Evolutionary conservation across 2,113 vertebrate species (phyloP), one percentile per base, ranked within the genome.

Genomic region (Hypomesus transpacificus): DNA sequence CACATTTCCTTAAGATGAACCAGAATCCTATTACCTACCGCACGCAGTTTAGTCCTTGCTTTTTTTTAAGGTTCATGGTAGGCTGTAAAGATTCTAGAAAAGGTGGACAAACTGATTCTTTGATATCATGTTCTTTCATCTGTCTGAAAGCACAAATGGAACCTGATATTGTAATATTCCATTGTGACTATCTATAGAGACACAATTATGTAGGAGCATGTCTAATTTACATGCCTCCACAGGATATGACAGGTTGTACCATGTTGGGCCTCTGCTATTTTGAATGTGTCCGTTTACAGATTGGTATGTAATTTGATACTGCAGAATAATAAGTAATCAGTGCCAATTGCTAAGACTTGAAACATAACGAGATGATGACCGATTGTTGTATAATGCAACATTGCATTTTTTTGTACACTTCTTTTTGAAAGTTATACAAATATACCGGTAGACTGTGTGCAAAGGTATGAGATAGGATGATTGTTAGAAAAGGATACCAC

Each of bases 251-350:
- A 95, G 70, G 91, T 94, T 94, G 93, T 94, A 92, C 91, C 90
- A 90, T 90, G 92, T 92, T 91, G 91, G 93, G 92, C 94, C 92
- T 95, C 88, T 92, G 92, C 93, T 94, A 89, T 34, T 34, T 34
- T 93, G 93, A 88, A 88, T 93, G 93, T 93, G 92, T 94, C 92
- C 93, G 92, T 89, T 92, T 90, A 87, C 92, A 90, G 91, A 90
- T 91, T 88, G 92, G 86, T 92, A 88, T 94, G 92, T 94, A 94
- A 95, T 95, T 95, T 94, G 91, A 93, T 93, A 92, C 91, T 92
- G 52, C 17, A 53, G 52, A 16, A 64, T 60, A 50, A 66, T 39
- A 87, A 84, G 89, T 91, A 92, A 88, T 92, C 92, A 90, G 90
- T 94, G 92, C 92, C 92, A 93, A 50, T 53, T 84, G 84, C 17